Conservation (phyloP, 2,797 vertebrate species). For the Manis crassicaudata region DNA sequence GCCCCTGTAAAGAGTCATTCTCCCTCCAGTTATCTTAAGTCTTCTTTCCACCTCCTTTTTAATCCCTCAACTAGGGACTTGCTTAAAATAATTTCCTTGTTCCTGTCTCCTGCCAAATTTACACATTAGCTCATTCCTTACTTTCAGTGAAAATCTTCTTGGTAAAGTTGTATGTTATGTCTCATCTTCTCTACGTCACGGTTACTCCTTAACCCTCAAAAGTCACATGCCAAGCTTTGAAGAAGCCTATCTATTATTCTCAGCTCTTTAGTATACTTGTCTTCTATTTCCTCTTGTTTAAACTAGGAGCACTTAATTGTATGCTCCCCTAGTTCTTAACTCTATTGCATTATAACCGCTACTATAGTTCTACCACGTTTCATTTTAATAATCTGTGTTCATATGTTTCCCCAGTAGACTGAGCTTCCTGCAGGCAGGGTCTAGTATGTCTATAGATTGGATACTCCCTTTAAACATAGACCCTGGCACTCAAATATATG, state of each 20-base stretch:
- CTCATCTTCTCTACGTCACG: background rate
- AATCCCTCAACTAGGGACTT: background rate
- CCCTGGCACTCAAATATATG: background rate
- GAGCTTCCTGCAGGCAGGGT: background rate
- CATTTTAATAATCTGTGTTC: background rate
- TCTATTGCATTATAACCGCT: background rate
- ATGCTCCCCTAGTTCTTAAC: background rate
- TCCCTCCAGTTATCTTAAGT: background rate
- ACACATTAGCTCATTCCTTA: background rate
- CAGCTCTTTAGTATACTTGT: background rate
- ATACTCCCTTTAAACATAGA: background rate
- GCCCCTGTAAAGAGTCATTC: background rate
- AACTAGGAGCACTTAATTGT: background rate
- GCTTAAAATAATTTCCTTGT: background rate
- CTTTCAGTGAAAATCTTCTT: background rate
- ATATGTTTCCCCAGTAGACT: background rate
- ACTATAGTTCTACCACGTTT: background rate
- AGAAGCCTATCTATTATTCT: rapidly evolving
- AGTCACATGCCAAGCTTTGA: background rate
- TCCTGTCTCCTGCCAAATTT: background rate
- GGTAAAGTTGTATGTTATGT: background rate
- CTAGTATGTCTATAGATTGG: background rate
- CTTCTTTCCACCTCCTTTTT: background rate
- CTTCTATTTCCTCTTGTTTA: background rate
- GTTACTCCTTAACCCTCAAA: background rate